Evolutionary conservation across 2,797 vertebrate species (phyloP).

Genomic region (Salarias fasciatus): DNA sequence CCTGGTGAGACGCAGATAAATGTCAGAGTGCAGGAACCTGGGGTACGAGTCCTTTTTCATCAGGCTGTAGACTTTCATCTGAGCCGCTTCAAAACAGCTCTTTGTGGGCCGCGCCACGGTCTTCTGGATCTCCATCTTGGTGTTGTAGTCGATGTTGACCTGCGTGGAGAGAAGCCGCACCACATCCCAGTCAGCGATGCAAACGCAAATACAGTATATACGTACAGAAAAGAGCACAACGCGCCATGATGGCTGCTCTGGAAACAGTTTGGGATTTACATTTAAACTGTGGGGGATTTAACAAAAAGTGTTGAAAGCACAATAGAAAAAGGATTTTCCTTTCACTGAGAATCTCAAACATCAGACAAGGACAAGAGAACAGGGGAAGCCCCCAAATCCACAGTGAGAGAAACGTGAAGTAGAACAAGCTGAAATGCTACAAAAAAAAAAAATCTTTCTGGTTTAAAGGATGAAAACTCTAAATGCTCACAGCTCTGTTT

Average conservation of each 20-base stretch:
- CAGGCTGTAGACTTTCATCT: conserved; percentile 88
- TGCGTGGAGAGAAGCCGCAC: conserved; percentile 51
- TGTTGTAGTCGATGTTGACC: conserved; percentile 95
- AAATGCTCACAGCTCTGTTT: too few relatives aligned
- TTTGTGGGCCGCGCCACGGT: conserved; percentile 78
- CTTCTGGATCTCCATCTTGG: conserved; percentile 84
- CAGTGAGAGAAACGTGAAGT: background rate
- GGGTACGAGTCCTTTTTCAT: conserved; percentile 98
- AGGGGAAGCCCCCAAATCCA: conserved; percentile 12
- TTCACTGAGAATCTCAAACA: background rate
- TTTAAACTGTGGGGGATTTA: background rate
- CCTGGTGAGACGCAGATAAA: conserved; percentile 85
- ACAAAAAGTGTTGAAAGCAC: background rate
- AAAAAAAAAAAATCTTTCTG: too few relatives aligned
- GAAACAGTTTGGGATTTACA: background rate
- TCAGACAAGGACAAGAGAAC: background rate
- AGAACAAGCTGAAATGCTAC: background rate
- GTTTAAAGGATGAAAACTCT: too few relatives aligned
- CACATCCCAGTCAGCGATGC: background rate
- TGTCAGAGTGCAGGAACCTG: conserved; percentile 90
- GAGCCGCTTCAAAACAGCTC: conserved; percentile 88
- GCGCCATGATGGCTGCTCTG: background rate
- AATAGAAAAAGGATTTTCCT: background rate
- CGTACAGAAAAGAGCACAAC: background rate
- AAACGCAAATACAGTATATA: background rate